phyloP scores from a whole-genome alignment of 2,113 vertebrate genomes.

The Microcebus griseorufus region DNA sequence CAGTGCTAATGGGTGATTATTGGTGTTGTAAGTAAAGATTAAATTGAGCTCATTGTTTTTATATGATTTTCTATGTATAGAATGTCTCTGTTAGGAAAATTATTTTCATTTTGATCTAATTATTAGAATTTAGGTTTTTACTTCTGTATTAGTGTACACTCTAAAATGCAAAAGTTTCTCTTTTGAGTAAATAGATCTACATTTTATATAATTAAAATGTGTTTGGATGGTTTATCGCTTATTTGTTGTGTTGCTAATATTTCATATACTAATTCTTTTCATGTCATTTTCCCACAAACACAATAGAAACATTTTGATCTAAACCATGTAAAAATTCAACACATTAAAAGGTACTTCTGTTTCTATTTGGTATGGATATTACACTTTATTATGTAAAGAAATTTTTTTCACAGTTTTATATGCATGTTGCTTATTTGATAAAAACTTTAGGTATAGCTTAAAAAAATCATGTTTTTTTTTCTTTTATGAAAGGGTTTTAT shows the following conservation, averaged over 20 bases:
- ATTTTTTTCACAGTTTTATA: neutral
- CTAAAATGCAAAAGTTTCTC: constrained; percentile 1
- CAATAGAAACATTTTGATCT: constrained; percentile 16
- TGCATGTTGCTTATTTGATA: constrained; percentile 39
- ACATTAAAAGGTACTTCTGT: neutral
- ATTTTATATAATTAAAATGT: constrained; percentile 53
- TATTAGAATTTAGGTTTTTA: constrained; percentile 20
- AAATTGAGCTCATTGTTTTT: neutral
- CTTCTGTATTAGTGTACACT: constrained; percentile 22
- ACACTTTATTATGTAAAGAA: constrained; percentile 29
- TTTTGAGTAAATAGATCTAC: constrained; percentile 13
- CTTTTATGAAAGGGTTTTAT: constrained; percentile 12
- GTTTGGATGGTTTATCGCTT: constrained; percentile 22
- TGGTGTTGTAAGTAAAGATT: neutral
- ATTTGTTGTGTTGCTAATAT: neutral
- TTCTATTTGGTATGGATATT: neutral
- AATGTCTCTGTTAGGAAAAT: neutral
- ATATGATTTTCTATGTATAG: constrained; percentile 37
- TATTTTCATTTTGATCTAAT: constrained; percentile 40
- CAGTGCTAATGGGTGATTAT: neutral
- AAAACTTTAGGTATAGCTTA: neutral
- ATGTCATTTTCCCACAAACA: neutral
- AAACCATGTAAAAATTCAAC: neutral
- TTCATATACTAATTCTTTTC: neutral
- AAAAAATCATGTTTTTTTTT: neutral